Evolutionary conservation across 2,113 vertebrate species (phyloP).

Genomic region (Piaya cayana): DNA sequence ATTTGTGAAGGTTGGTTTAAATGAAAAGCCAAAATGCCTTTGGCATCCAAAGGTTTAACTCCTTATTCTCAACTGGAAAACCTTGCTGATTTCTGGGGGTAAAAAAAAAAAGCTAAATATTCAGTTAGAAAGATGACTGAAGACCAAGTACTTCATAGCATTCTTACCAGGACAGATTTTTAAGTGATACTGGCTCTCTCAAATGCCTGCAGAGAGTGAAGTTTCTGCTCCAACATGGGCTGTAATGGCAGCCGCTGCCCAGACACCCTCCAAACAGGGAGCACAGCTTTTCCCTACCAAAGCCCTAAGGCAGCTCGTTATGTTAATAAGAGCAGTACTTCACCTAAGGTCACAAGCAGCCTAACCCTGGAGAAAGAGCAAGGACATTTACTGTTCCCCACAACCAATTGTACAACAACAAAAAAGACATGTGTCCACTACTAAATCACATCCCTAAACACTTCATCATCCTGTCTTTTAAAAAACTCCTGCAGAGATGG

Average conservation of each 20-base stretch:
- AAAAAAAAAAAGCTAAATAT: not conserved
- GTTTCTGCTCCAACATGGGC: not conserved
- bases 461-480: too few relatives aligned
- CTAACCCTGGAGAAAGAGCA: too few relatives aligned
- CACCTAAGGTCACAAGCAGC: not conserved
- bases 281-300: accelerated
- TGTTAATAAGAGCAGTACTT: not conserved
- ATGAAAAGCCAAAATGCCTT: not conserved
- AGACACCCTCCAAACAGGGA: not conserved
- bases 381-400: not conserved
- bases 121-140: not conserved
- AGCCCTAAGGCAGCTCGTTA: not conserved
- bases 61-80: not conserved
- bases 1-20: not conserved
- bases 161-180: not conserved
- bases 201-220: not conserved
- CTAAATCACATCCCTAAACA: too few relatives aligned
- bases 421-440: too few relatives aligned
- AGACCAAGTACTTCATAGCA: not conserved
- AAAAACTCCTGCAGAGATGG: too few relatives aligned
- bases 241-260: not conserved
- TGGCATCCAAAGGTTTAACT: not conserved
- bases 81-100: not conserved
- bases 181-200: not conserved
- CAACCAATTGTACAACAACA: not conserved